Conservation (phyloP, 1,140 invertebrate species). For the Aphelenchoides avenae region DNA sequence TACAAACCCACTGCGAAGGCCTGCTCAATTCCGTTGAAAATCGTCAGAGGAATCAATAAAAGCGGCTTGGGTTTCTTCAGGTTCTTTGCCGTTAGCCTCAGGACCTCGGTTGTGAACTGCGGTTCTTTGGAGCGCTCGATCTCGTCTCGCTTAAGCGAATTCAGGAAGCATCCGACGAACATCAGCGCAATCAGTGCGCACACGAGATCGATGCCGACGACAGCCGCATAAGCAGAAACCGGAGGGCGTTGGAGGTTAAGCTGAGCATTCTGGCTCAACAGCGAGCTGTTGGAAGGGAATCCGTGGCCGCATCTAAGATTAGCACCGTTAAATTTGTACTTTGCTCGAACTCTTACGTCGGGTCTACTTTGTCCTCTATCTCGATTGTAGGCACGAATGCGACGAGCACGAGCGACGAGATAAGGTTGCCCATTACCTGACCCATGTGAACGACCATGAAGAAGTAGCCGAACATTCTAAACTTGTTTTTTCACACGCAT, state of each 20-base stretch:
- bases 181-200: constrained; percentile 78
- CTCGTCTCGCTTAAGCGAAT: constrained; percentile 73
- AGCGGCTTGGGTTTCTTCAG: constrained; percentile 69
- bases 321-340: not conserved
- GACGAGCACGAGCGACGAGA: constrained; percentile 81
- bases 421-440: constrained; percentile 88
- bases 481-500: no score
- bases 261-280: constrained; percentile 26
- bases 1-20: constrained; percentile 90
- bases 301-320: constrained; percentile 42
- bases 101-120: constrained; percentile 45
- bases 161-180: constrained; percentile 79
- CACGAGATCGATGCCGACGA: constrained; percentile 73
- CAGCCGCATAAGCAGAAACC: constrained; percentile 72
- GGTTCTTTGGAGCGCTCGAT: constrained; percentile 35
- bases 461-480: constrained; percentile 98
- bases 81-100: constrained; percentile 47
- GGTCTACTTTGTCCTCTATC: constrained; percentile 40
- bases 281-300: constrained; percentile 36
- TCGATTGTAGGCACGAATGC: constrained; percentile 16
- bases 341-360: constrained; percentile 19
- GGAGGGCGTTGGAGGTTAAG: constrained; percentile 70
- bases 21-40: constrained; percentile 95
- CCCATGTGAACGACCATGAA: constrained; percentile 93
- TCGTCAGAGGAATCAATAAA: constrained; percentile 84